Conservation (phyloP, 2,113 vertebrate species). For the Paramormyrops kingsleyae region DNA sequence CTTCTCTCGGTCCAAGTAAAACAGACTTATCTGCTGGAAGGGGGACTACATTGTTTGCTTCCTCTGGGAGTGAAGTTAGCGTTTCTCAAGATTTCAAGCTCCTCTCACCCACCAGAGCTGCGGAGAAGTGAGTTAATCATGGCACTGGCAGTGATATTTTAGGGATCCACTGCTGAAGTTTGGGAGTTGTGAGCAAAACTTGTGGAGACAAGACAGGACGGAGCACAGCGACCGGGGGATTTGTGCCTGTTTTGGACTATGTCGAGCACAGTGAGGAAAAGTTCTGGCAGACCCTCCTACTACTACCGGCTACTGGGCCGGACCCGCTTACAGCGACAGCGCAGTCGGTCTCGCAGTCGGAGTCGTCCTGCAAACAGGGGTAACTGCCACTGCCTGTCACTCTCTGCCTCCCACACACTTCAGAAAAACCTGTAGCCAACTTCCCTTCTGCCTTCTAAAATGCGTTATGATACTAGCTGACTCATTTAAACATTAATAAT, state of each 20-base stretch:
- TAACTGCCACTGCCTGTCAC: not conserved
- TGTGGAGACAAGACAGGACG: not conserved
- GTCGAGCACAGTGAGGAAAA: slow-evolving; percentile 70
- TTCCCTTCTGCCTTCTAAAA: not conserved
- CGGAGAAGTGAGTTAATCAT: not conserved
- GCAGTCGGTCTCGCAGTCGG: slow-evolving; percentile 58
- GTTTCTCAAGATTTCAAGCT: slow-evolving; percentile 1
- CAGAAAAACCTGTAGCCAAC: not conserved
- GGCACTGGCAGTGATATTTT: not conserved
- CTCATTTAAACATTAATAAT: not conserved
- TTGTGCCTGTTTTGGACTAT: slow-evolving; percentile 43
- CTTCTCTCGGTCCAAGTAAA: slow-evolving; percentile 4
- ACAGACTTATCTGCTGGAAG: slow-evolving; percentile 21
- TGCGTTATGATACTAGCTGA: not conserved
- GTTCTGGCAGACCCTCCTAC: slow-evolving; percentile 67
- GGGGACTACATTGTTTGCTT: slow-evolving; percentile 12
- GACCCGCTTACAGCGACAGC: slow-evolving; percentile 70
- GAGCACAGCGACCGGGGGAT: not conserved
- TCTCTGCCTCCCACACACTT: not conserved
- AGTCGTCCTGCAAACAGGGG: slow-evolving; percentile 18
- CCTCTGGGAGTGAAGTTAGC: not conserved
- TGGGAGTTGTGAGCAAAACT: slow-evolving; percentile 7
- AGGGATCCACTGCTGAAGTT: not conserved
- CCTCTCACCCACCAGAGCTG: not conserved
- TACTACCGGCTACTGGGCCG: slow-evolving; percentile 73